Evolutionary conservation across 2,888 invertebrate species (phyloP).

Genomic region (Stenurella melanura): DNA sequence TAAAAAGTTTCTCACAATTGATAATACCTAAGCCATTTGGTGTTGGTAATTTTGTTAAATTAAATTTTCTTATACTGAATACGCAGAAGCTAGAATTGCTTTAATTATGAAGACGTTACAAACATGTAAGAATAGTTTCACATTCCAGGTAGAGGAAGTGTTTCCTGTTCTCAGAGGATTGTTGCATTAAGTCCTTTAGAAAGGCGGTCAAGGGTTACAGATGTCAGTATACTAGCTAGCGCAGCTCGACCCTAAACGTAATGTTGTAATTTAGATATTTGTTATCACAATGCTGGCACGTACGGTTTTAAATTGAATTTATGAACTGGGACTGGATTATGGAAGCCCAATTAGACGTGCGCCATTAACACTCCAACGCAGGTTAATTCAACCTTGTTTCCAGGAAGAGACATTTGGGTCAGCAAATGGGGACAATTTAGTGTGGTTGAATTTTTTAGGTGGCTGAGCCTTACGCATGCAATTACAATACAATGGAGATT

Average conservation of each 20-base stretch:
- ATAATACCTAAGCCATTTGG: no score
- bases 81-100: not conserved
- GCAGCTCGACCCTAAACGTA: not conserved
- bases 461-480: not conserved
- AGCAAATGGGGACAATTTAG: not conserved
- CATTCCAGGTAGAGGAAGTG: not conserved
- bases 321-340: not conserved
- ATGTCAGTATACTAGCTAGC: not conserved
- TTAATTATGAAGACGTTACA: not conserved
- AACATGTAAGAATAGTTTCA: not conserved
- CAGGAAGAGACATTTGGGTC: not conserved
- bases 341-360: constrained; percentile 2
- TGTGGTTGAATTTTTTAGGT: not conserved
- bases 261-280: not conserved
- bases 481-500: not conserved
- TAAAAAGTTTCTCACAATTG: no score
- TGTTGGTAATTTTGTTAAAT: no score
- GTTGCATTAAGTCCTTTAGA: not conserved
- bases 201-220: not conserved
- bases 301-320: constrained; percentile 10
- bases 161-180: not conserved
- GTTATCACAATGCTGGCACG: constrained; percentile 1
- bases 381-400: not conserved
- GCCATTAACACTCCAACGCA: constrained; percentile 1
- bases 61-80: no score